phyloP scores from a whole-genome alignment of 2,797 vertebrate genomes.

The Muscicapa comitata region DNA sequence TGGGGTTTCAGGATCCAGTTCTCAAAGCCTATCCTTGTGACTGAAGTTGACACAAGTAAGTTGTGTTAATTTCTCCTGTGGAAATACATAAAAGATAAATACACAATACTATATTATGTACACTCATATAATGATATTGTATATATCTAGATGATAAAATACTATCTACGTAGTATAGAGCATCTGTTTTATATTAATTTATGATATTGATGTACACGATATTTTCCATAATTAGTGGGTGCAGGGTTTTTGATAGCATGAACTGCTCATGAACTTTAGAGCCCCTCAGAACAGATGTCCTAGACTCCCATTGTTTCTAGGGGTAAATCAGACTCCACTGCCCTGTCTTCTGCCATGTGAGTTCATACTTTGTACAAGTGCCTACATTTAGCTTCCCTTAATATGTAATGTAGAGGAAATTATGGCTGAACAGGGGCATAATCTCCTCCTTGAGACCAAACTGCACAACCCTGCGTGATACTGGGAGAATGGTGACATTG shows the following conservation, averaged over 20 bases:
- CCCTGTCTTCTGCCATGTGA: background rate
- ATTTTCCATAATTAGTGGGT: background rate
- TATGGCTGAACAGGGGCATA: too few relatives aligned
- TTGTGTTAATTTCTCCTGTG: background rate
- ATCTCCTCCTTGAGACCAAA: too few relatives aligned
- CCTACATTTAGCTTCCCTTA: background rate
- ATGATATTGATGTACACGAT: background rate
- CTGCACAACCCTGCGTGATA: too few relatives aligned
- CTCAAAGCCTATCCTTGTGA: slow-evolving; percentile 91
- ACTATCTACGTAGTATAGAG: background rate
- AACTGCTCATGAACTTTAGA: background rate
- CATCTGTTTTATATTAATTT: background rate
- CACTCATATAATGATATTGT: background rate
- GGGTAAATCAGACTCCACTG: background rate
- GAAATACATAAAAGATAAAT: background rate
- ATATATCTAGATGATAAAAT: background rate
- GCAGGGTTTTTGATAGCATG: background rate
- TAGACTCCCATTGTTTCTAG: background rate
- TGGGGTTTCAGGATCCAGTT: slow-evolving; percentile 94
- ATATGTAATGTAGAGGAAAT: background rate
- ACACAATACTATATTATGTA: background rate
- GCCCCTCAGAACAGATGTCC: background rate
- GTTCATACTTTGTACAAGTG: background rate
- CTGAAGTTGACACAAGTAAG: slow-evolving; percentile 94
- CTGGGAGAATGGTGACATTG: too few relatives aligned